Percentiles rank a stretch among this genome's conserved stretches.
Evolutionary conservation across 2,797 vertebrate genomes (phyloP).

Genomic region (Ctenopoma multispine): DNA sequence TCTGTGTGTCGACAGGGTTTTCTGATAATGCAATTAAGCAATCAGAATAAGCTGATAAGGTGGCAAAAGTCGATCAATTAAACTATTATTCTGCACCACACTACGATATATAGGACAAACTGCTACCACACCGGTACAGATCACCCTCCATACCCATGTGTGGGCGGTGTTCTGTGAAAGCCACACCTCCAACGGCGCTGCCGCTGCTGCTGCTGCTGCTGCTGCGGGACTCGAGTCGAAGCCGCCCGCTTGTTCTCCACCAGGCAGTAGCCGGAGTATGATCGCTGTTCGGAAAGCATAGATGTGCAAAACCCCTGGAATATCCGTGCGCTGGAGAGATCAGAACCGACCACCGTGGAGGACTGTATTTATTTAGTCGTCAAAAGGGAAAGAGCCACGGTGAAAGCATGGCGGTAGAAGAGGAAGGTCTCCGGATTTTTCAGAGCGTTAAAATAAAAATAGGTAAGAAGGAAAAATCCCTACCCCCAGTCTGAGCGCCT

Average conservation of each 20-base stretch:
- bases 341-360: constrained; percentile 68
- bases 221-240: constrained; percentile 58
- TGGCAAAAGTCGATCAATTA: too few species aligned
- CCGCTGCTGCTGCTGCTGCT: constrained; percentile 44
- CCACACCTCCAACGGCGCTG: constrained; percentile 61
- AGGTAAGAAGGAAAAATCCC: constrained; percentile 84
- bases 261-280: constrained; percentile 62
- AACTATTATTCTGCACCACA: too few species aligned
- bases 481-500: constrained; percentile 67
- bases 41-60: too few species aligned
- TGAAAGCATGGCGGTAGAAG: constrained; percentile 94
- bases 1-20: too few species aligned
- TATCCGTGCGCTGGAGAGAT: constrained; percentile 76
- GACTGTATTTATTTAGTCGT: constrained; percentile 59
- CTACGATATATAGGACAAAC: too few species aligned
- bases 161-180: constrained; percentile 32
- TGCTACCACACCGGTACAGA: constrained; percentile 20
- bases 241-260: constrained; percentile 48
- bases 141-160: constrained; percentile 15
- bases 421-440: constrained; percentile 96
- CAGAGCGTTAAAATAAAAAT: constrained; percentile 99
- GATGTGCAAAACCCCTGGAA: constrained; percentile 81
- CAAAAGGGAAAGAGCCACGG: constrained; percentile 67
- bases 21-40: too few species aligned
- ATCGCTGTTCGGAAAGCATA: constrained; percentile 69